Evolutionary conservation across 2,113 vertebrate genomes (phyloP).

Genomic region (Zingel zingel): DNA sequence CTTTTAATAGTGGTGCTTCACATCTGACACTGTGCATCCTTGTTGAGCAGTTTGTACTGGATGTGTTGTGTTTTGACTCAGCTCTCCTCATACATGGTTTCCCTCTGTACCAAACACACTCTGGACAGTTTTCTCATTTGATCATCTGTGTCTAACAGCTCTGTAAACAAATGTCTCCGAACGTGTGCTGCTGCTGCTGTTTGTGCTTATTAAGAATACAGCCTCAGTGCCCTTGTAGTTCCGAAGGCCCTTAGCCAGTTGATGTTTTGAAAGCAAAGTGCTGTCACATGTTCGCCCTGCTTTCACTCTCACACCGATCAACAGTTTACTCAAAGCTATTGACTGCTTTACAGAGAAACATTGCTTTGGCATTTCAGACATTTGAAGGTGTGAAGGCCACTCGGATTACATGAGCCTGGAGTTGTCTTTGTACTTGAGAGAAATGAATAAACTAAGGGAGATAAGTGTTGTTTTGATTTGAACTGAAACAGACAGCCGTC

Average conservation of each 20-base stretch:
- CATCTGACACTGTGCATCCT: slow-evolving; percentile 24
- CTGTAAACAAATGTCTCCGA: not conserved
- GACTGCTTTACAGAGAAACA: slow-evolving; percentile 27
- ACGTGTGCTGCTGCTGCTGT: not conserved
- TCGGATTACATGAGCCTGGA: not conserved
- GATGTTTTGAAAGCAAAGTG: slow-evolving; percentile 27
- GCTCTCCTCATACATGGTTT: not conserved
- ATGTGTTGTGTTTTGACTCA: slow-evolving; percentile 25
- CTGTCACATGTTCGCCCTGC: not conserved
- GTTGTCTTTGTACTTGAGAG: not conserved
- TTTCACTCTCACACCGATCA: slow-evolving; percentile 23
- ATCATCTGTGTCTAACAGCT: not conserved
- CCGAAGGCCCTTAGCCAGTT: slow-evolving; percentile 19
- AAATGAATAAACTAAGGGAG: not conserved
- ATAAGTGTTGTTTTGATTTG: not conserved
- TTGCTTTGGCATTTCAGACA: not conserved
- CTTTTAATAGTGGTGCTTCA: slow-evolving; percentile 50
- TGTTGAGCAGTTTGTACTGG: not conserved
- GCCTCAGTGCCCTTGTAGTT: slow-evolving; percentile 3
- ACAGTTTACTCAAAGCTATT: slow-evolving; percentile 30
- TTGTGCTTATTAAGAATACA: slow-evolving; percentile 26
- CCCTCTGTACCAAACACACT: not conserved
- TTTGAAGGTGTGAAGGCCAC: slow-evolving; percentile 13
- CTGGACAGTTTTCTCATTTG: not conserved
- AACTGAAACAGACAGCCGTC: not conserved